Evolutionary conservation across 2,888 invertebrate species (phyloP), one percentile per base, ranked within the genome.

Genomic region (Nyleta sp.): DNA sequence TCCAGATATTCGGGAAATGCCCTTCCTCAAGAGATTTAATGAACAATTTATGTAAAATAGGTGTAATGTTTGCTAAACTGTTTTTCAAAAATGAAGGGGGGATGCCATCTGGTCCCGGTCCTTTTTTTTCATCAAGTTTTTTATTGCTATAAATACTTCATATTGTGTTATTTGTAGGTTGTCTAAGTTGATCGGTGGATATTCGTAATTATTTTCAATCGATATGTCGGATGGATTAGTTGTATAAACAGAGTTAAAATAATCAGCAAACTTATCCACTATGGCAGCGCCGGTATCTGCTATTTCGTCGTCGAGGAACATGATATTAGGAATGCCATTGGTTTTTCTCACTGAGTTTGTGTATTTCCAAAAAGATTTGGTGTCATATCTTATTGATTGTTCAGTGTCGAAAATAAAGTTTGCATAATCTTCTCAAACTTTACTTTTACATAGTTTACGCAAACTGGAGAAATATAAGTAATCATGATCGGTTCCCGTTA

Each of bases 321-420:
- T 13, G 2, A 28, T 28, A 28, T 50, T 28, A 11, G 50, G 50
- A 2, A 50, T 4, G 4, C 28, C 50, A 11, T 6, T 50, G 13
- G 10, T 15, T n/a, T 28, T 15, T 28, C 15, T 28, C 13, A 8
- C 13, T 1, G 11, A 24, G 15, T 50, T 50, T 15, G 18, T 7
- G 18, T 28, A 50, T 50, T 50, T 24, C 50, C 50, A 50, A 13
- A 50, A 24, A 6, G 50, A 4, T 50, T 50, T 50, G 18, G 13
- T n/a, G 15, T 50, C 13, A 13, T 28, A 11, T 15, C 2, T 2
- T 15, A 50, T 50, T 15, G 28, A 2, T 28, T n/a, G 8, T 28
- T 50, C 28, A 5, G 7, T 28, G 2, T 50, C 28, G 7, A 13
- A 2, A 5, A 50, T 13, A 50, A 8, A 50, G 5, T 24, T 13